Evolutionary conservation across 1,140 invertebrate species (phyloP).

Genomic region (Bombus pyrosoma): DNA sequence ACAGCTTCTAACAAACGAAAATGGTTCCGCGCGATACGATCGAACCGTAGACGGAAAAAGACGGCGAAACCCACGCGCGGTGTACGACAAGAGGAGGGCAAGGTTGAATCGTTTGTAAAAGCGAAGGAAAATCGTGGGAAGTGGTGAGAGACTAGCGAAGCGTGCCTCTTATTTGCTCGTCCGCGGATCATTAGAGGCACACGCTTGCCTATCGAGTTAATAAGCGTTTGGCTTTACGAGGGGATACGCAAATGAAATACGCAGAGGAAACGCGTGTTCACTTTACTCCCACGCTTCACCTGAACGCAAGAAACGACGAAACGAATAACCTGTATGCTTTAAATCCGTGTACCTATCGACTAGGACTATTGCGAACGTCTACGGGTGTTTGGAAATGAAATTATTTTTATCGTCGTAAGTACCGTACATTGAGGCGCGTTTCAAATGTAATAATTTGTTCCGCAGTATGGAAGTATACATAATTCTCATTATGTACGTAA

Average conservation of each 20-base stretch:
- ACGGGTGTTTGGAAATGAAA: neutral
- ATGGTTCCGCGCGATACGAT: slow-evolving; percentile 21
- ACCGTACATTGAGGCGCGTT: too few species aligned
- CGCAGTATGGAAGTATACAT: too few species aligned
- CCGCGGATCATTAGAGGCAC: slow-evolving; percentile 43
- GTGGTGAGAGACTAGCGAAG: slow-evolving; percentile 8
- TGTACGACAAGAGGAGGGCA: neutral
- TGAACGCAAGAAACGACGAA: neutral
- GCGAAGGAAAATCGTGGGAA: slow-evolving; percentile 44
- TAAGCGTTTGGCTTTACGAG: slow-evolving; percentile 35
- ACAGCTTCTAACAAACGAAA: neutral
- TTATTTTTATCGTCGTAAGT: neutral
- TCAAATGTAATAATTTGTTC: too few species aligned
- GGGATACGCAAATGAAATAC: slow-evolving; percentile 30
- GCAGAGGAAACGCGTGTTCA: slow-evolving; percentile 38
- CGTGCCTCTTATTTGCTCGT: slow-evolving; percentile 36
- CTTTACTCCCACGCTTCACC: slow-evolving; percentile 49
- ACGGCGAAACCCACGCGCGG: slow-evolving; percentile 23
- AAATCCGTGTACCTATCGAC: neutral
- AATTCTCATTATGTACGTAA: too few species aligned
- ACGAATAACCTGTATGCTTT: neutral
- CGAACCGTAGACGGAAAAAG: neutral
- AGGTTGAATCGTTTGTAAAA: slow-evolving; percentile 24
- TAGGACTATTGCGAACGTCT: neutral
- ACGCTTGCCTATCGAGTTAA: slow-evolving; percentile 40